Evolutionary conservation across 2,113 vertebrate genomes (phyloP).

Genomic region (Otolemur garnettii): DNA sequence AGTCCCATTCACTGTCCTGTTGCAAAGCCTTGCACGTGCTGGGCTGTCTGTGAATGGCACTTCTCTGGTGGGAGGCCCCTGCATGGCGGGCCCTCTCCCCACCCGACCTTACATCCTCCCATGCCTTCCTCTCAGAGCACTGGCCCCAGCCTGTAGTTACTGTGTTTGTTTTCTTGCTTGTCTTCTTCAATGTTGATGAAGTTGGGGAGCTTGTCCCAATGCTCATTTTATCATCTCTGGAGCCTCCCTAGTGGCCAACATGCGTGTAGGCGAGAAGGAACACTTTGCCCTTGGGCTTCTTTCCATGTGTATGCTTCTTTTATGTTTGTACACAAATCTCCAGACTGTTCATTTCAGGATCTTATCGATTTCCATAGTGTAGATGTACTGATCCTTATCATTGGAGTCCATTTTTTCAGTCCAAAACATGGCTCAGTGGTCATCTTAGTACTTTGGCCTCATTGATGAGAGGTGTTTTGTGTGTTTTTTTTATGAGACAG

Average conservation of each 20-base stretch:
- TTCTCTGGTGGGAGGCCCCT: not conserved
- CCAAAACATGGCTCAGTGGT: not conserved
- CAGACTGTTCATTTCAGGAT: not conserved
- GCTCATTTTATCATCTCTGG: no score
- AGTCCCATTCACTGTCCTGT: not conserved
- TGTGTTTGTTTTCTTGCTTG: not conserved
- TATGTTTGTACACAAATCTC: not conserved
- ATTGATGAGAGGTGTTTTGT: not conserved
- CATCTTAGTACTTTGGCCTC: not conserved
- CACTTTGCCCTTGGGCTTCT: not conserved
- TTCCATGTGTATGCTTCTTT: no score
- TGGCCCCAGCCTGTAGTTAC: not conserved
- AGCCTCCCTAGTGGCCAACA: not conserved
- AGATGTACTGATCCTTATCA: not conserved
- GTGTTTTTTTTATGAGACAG: not conserved
- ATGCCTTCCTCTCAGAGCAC: not conserved
- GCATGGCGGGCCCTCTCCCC: no score
- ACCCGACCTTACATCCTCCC: not conserved
- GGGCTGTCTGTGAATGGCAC: not conserved
- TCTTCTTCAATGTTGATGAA: not conserved
- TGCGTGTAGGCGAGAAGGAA: accelerated
- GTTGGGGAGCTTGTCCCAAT: not conserved
- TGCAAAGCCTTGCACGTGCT: not conserved
- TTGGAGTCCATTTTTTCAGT: not conserved
- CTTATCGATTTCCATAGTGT: not conserved